Conservation (phyloP, 64 coral and sea anemone species). For the Stylophora pistillata region DNA sequence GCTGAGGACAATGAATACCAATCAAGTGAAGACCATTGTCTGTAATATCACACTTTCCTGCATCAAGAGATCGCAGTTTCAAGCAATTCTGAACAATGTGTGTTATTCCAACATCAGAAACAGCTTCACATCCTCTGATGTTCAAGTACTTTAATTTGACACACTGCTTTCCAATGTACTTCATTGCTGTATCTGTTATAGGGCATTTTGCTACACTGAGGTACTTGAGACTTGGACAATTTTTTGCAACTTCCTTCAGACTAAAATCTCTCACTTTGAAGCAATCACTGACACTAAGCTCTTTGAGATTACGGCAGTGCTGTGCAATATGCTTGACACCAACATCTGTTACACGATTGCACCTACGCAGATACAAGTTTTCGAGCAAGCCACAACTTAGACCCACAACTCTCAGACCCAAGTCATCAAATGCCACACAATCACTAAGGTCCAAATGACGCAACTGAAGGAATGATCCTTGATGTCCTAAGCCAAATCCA, state of each 20-base stretch:
- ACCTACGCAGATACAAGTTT: slow-evolving; percentile 83
- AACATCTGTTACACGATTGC: slow-evolving; percentile 89
- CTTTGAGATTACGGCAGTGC: slow-evolving; percentile 80
- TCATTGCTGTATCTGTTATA: slow-evolving; percentile 92
- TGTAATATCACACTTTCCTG: slow-evolving; percentile 97
- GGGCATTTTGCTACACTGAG: slow-evolving; percentile 92
- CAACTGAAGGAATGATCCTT: slow-evolving; percentile 70
- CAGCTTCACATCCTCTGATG: slow-evolving; percentile 83
- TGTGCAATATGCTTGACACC: slow-evolving; percentile 91
- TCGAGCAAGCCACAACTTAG: slow-evolving; percentile 83
- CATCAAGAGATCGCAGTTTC: slow-evolving; percentile 93
- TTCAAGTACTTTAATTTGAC: slow-evolving; percentile 92
- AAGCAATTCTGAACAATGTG: slow-evolving; percentile 96
- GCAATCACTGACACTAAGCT: slow-evolving; percentile 98
- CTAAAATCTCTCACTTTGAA: slow-evolving; percentile 98
- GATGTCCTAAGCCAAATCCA: slow-evolving; percentile 74
- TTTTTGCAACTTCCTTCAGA: slow-evolving; percentile 91
- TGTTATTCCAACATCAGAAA: slow-evolving; percentile 80
- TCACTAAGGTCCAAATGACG: slow-evolving; percentile 89
- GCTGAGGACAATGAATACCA: slow-evolving; percentile 97
- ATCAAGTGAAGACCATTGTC: slow-evolving; percentile 86
- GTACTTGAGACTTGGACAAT: slow-evolving; percentile 76
- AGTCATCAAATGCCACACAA: slow-evolving; percentile 98
- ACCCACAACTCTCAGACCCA: slow-evolving; percentile 87
- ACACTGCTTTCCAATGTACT: slow-evolving; percentile 92